Evolutionary conservation across 2,797 vertebrate genomes (phyloP), one percentile per base, ranked within the genome.

Genomic region (Intellagama lesueurii): DNA sequence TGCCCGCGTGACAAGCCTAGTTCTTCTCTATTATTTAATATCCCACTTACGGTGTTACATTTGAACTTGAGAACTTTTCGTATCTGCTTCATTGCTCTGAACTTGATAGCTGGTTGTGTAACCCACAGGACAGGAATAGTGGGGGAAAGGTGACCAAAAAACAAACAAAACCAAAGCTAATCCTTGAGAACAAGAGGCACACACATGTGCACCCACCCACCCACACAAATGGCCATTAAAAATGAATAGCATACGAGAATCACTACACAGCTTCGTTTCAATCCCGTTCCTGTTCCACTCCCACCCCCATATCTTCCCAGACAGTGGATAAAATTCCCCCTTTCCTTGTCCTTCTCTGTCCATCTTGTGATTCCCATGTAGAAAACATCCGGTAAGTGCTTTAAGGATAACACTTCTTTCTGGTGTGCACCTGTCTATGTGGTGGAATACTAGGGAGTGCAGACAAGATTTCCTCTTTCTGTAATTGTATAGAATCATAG

Each of bases 21-120:
- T 95, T 92, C 88, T 93, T 91, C 95, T 97, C 90, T 87, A 96
- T 96, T 97, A 96, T 97, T 97, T 95, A 96, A 92, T 80, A 95
- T 88, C 76, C 87, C 90, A 78, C 81, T 94, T 91, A 91, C 91
- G 88, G 89, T 89, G 87, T 95, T 30, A 28, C 1, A 30, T 92
- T 94, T 94, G 91, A 96, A 95, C 89, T 88, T 92, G 94, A 92
- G 88, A 95, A 94, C 92, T 95, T 94, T 95, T 95, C 44, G 88
- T 82, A 88, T 92, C 93, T 87, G 89, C 78, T 92, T 90, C 44
- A 68, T 91, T 94, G 92, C 81, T 70, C 52, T n/a, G 86, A 94
- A 85, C 81, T 95, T 91, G 90, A 95, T 93, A 94, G 89, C 75
- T 90, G 89, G 11, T 49, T 88, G 35, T 85, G 92, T 95, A 95